Evolutionary conservation across 2,888 invertebrate species (phyloP).

Genomic region (Polydrusus cervinus): DNA sequence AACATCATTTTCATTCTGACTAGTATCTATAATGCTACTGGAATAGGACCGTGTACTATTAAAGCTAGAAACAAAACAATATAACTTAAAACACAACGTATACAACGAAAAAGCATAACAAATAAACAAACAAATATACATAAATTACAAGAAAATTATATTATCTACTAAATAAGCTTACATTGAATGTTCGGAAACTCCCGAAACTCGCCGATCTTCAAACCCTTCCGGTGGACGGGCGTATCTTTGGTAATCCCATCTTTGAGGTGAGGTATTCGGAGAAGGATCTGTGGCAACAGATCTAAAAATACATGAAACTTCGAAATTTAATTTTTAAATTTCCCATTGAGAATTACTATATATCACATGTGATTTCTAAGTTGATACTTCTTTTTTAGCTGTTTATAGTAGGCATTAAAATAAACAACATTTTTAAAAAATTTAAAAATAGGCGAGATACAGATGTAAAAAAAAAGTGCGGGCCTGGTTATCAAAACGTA

Average conservation of each 20-base stretch:
- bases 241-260: constrained; percentile 73
- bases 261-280: constrained; percentile 74
- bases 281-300: constrained; percentile 73
- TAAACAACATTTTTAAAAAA: too few species aligned
- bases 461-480: too few species aligned
- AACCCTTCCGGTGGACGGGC: constrained; percentile 71
- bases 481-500: too few species aligned
- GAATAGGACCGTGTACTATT: constrained; percentile 36
- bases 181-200: constrained; percentile 76
- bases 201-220: constrained; percentile 75
- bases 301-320: constrained; percentile 18
- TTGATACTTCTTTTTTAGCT: too few species aligned
- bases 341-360: too few species aligned
- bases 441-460: too few species aligned
- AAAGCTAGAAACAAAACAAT: constrained; percentile 43
- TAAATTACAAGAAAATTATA: neutral
- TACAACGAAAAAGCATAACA: neutral
- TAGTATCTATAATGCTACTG: constrained; percentile 32
- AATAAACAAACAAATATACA: constrained; percentile 6
- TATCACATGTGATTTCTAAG: too few species aligned
- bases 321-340: neutral
- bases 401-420: too few species aligned
- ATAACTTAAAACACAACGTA: constrained; percentile 10
- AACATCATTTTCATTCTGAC: constrained; percentile 39
- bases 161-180: constrained; percentile 68